Conservation (phyloP, 2,888 invertebrate species). For the Dione juno region DNA sequence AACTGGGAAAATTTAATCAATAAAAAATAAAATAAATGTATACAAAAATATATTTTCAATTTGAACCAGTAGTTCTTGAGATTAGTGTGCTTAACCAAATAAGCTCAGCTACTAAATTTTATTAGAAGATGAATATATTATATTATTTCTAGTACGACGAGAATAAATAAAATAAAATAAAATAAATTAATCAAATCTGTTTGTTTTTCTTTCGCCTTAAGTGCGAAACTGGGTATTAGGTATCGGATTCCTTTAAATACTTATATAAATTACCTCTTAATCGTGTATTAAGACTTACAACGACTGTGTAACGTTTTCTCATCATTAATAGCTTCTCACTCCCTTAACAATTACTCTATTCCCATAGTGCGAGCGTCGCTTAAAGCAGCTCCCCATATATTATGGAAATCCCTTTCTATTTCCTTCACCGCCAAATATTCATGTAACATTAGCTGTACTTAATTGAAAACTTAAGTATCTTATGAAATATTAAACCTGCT, state of each 20-base stretch:
- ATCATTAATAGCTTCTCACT: slow-evolving; percentile 15
- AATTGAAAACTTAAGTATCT: slow-evolving; percentile 29
- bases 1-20: no score
- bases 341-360: slow-evolving; percentile 22
- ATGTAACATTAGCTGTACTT: slow-evolving; percentile 32
- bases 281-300: background rate
- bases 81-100: no score
- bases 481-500: slow-evolving; percentile 32
- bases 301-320: background rate
- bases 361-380: slow-evolving; percentile 22
- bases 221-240: background rate
- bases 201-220: no score
- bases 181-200: no score
- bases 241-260: background rate
- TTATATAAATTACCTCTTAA: background rate
- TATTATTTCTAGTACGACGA: no score
- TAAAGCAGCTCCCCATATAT: slow-evolving; percentile 19
- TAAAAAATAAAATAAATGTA: no score
- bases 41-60: no score
- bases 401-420: slow-evolving; percentile 29
- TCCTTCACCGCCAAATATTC: slow-evolving; percentile 25
- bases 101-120: no score
- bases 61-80: no score
- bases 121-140: no score
- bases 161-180: no score